Base-by-base conservation (phyloP, 1,140 invertebrate species). In the Caenorhabditis briggsae region DNA sequence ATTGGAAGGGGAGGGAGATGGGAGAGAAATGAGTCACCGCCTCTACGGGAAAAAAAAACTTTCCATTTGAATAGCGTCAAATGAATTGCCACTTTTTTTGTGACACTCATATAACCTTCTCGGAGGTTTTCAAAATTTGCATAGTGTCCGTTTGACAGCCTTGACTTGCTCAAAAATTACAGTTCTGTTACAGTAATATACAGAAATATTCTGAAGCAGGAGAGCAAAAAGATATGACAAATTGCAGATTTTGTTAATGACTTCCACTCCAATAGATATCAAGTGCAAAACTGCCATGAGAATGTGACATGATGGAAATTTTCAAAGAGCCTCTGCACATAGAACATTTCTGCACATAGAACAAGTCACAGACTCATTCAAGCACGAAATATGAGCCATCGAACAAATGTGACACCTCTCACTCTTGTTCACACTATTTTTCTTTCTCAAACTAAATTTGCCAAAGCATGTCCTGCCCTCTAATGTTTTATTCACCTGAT, bases 371-470 rank as follows among this genome's bases (percentile, higher is more conserved):
- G 20, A 20, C 70, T 78, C n/a, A 48, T 78, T 78, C 70, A 78
- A 78, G 46, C 70, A 50, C 6, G 70, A 78, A 78, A 78, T 53
- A 78, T 50, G 70, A 78, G 70, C 70, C 46, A 50, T 46, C 20
- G 70, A 78, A 78, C 70, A 50, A 78, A 78, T 78, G 70, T 53
- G 70, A 78, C 70, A 78, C 70, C n/a, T 78, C 23, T 23, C 20
- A 14, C 46, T 12, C n/a, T 7, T 78, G 43, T 46, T n/a, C n/a
- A 46, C 46, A 50, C 33, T 33, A n/a, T n/a, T 3, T 33, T 33
- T 33, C 33, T 33, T 3, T 33, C 33, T 33, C 33, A 33, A 33
- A 33, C 33, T 2, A 33, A 33, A 33, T 33, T 33, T 33, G 33
- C 33, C 33, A 33, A 33, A 33, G n/a, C n/a, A n/a, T n/a, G n/a